Evolutionary conservation across 1,140 invertebrate genomes (phyloP), one percentile per base, ranked within the genome.

Genomic region (Drosophila pseudoananassae): DNA sequence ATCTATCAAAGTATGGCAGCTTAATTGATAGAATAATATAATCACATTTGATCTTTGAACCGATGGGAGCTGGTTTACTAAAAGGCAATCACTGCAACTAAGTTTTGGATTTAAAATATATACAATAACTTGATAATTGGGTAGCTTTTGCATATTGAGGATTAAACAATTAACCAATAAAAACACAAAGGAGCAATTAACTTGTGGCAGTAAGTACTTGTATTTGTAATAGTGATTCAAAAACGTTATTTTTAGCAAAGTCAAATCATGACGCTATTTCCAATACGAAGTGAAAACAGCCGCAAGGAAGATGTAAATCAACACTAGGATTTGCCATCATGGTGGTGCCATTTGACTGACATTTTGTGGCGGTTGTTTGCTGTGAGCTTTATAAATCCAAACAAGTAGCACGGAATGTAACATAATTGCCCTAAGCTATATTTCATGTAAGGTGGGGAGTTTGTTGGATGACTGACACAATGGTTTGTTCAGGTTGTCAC

Each of bases 361-460:
- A 29, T 38, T 17, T 45, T 10, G 49, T 10, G 29, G 9, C 23
- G 2, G 73, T 72, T 23, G 10, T 15, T 6, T 17, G 0, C 6
- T 17, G 59, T 3, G 23, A 79, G 8, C 29, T 23, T 29, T 14
- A 12, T 5, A 4, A 46, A 17, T 10, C 12, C 9, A 40, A 60
- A 40, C 53, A 69, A 31, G 43, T 49, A 45, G 33, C 46, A 23
- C 46, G 55, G 45, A 66, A 71, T 76, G 69, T 31, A 76, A 84
- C 47, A 49, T 72, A 72, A 83, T 74, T 74, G 78, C 43, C 54
- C 33, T 10, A 36, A 36, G 33, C 33, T 3, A 36, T 20, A 25
- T 31, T 4, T 12, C 9, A 10, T 36, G 33, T 12, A 36, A n/a
- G 29, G 15, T n/a, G 59, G 17, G 61, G 5, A 8, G 33, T 3